Conservation (phyloP, 2,113 vertebrate species). For the Zapornia atra region DNA sequence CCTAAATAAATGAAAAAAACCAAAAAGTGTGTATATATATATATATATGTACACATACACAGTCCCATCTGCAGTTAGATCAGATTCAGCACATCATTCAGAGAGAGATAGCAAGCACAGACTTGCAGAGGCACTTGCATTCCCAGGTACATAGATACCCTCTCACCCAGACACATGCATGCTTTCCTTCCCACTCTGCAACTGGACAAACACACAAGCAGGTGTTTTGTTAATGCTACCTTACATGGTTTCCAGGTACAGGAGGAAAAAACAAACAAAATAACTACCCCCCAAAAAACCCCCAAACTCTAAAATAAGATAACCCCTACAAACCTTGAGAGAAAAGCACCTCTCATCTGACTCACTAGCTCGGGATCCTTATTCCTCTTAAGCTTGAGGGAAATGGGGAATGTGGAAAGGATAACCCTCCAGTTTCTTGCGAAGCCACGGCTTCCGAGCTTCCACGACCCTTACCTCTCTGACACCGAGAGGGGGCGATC, state of each 20-base stretch:
- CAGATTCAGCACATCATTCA: background rate
- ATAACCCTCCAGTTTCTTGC: background rate
- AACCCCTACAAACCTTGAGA: background rate
- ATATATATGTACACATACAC: background rate
- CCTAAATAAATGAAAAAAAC: too few species aligned
- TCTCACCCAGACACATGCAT: background rate
- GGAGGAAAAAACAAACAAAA: background rate
- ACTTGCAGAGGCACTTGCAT: background rate
- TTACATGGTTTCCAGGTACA: background rate
- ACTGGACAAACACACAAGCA: background rate
- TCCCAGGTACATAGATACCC: background rate
- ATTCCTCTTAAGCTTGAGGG: background rate
- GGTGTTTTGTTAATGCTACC: slow-evolving; percentile 47
- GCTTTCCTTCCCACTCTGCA: background rate
- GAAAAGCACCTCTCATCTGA: slow-evolving; percentile 37
- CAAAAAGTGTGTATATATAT: too few species aligned
- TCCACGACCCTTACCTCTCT: background rate
- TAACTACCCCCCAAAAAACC: background rate
- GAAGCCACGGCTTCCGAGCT: background rate
- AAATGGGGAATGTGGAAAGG: background rate
- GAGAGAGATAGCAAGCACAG: background rate
- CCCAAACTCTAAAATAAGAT: background rate
- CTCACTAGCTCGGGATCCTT: background rate
- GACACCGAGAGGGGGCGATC: background rate
- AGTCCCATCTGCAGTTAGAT: background rate